These are phyloP conservation scores for Sinocyclocheilus anshuiensis DNA, from an alignment of 2,113 vertebrate species.

Conservation along the genomic window DNA sequence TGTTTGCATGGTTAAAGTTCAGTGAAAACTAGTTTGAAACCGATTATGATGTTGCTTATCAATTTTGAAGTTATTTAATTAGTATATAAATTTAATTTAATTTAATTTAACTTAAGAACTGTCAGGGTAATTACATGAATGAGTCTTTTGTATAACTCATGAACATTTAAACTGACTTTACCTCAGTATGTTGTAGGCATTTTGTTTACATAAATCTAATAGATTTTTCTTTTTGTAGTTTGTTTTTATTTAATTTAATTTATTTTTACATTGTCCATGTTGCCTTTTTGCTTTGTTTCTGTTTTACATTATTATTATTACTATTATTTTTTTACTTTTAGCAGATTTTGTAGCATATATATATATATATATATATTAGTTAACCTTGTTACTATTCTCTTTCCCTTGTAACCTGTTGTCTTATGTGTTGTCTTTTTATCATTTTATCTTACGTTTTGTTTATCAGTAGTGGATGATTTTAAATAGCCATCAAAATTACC, in stretches of 20 bases:
- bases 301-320: too few relatives aligned
- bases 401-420: too few relatives aligned
- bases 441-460: neutral
- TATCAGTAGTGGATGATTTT: neutral
- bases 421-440: neutral
- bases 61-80: neutral
- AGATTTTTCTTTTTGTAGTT: neutral
- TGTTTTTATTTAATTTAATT: neutral
- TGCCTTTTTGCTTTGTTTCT: neutral
- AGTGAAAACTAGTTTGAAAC: neutral
- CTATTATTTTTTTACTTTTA: too few relatives aligned
- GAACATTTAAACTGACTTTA: neutral
- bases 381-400: too few relatives aligned
- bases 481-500: neutral
- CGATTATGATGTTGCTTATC: neutral
- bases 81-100: neutral
- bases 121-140: neutral
- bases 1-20: constrained; percentile 12
- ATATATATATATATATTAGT: neutral
- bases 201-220: neutral
- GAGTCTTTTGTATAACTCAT: neutral
- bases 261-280: neutral
- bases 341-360: too few relatives aligned
- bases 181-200: neutral
- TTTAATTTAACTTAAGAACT: neutral